These are phyloP conservation scores for Atrichornis clamosus DNA, from an alignment of 2,113 vertebrate species.

Conservation along the genomic window DNA sequence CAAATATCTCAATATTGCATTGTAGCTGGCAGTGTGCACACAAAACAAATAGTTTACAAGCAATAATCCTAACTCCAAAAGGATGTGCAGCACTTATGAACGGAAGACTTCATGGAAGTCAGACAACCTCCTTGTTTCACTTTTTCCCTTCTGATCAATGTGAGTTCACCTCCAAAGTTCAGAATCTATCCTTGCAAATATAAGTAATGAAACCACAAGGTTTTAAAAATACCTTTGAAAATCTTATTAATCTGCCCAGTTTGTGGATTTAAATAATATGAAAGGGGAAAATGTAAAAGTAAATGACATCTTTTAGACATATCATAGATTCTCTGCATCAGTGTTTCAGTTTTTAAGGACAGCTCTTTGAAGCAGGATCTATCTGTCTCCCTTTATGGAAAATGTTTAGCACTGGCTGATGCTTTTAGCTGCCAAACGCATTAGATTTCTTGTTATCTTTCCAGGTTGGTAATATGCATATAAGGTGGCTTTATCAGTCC, in stretches of 20 bases:
- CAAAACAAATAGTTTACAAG: neutral
- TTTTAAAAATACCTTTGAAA: neutral
- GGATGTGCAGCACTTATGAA: neutral
- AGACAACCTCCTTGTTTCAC: neutral
- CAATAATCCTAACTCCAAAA: neutral
- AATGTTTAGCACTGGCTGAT: neutral
- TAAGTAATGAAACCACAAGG: neutral
- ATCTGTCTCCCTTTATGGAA: neutral
- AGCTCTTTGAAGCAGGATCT: neutral
- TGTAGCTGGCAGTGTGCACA: neutral
- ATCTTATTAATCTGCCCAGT: neutral
- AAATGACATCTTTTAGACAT: neutral
- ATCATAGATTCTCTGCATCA: neutral
- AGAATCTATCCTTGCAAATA: neutral
- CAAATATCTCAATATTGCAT: neutral
- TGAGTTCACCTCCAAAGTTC: neutral
- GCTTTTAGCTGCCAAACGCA: neutral
- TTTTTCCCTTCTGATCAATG: neutral
- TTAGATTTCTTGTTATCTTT: neutral
- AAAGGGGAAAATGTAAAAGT: neutral
- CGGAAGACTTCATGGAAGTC: neutral
- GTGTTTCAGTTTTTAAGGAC: neutral
- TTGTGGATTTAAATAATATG: neutral
- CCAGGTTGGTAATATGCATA: neutral
- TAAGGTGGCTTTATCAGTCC: neutral